Percentiles rank a stretch among this genome's conserved stretches.
phyloP scores from a whole-genome alignment of 2,888 invertebrate genomes.

The Luperina testacea region DNA sequence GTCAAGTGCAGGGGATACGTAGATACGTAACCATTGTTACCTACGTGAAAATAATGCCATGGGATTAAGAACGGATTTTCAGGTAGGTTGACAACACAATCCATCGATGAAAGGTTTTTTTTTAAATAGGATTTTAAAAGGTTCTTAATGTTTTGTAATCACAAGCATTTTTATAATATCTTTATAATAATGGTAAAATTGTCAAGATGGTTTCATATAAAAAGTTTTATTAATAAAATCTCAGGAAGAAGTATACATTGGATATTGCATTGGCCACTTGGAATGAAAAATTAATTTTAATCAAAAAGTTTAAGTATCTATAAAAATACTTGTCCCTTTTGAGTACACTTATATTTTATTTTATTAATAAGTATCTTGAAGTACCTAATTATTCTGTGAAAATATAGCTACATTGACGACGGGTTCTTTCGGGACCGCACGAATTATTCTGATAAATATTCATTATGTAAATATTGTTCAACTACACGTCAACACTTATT shows the following conservation, averaged over 20 bases:
- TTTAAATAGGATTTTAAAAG: neutral
- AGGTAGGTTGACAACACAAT: neutral
- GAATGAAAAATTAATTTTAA: neutral
- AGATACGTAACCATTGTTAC: slow-evolving; percentile 18
- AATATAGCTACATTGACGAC: neutral
- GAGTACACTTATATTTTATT: neutral
- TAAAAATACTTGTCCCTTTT: neutral
- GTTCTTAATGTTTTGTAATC: neutral
- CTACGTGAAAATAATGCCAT: slow-evolving; percentile 33
- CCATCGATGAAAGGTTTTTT: neutral
- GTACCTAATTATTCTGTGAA: neutral
- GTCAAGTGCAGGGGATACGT: slow-evolving; percentile 35
- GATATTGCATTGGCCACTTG: neutral
- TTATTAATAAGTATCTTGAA: neutral
- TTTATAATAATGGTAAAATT: neutral
- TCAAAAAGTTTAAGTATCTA: neutral
- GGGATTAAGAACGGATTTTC: slow-evolving; percentile 29
- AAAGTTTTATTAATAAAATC: neutral
- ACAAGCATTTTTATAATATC: neutral
- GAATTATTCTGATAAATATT: slow-evolving; percentile 21
- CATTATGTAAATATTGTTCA: slow-evolving; percentile 5
- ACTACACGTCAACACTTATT: neutral
- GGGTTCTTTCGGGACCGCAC: neutral
- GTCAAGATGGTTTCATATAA: neutral
- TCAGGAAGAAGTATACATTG: neutral